Percentiles rank a stretch among this genome's conserved stretches.
Conservation (phyloP, 2,888 invertebrate genomes). For the Polia nebulosa region DNA sequence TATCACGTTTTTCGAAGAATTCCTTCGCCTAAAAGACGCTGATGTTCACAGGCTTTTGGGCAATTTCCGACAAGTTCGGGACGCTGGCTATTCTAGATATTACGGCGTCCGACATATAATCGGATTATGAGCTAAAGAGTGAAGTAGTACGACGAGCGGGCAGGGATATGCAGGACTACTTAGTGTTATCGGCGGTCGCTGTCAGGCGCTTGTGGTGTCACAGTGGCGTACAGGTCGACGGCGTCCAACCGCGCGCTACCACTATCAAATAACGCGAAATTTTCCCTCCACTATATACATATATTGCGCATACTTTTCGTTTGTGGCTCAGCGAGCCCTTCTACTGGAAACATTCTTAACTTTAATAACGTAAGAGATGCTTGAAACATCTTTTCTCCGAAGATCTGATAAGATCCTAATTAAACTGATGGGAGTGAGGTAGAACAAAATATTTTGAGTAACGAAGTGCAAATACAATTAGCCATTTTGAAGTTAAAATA, state of each 20-base stretch:
- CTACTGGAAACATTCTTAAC: constrained; percentile 44
- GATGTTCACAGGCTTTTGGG: constrained; percentile 1
- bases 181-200: neutral
- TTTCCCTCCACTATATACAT: constrained; percentile 21
- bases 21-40: constrained; percentile 3
- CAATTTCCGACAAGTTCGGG: constrained; percentile 10
- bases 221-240: constrained; percentile 45
- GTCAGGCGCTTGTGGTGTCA: neutral
- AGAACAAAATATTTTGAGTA: neutral
- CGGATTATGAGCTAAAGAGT: constrained; percentile 18
- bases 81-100: neutral
- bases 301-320: constrained; percentile 11
- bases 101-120: constrained; percentile 26
- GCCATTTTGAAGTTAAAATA: neutral
- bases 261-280: constrained; percentile 33
- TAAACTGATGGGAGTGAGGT: constrained; percentile 10
- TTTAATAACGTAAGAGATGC: constrained; percentile 35
- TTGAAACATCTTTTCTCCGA: constrained; percentile 23
- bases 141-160: neutral
- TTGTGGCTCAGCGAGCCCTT: constrained; percentile 26
- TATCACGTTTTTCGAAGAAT: constrained; percentile 13
- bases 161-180: neutral
- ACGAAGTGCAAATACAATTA: neutral
- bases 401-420: constrained; percentile 24
- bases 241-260: neutral